These are phyloP conservation scores for Lytechinus pictus DNA, from an alignment of 35 echinoderm and acorn worm species.

Conservation along the genomic window DNA sequence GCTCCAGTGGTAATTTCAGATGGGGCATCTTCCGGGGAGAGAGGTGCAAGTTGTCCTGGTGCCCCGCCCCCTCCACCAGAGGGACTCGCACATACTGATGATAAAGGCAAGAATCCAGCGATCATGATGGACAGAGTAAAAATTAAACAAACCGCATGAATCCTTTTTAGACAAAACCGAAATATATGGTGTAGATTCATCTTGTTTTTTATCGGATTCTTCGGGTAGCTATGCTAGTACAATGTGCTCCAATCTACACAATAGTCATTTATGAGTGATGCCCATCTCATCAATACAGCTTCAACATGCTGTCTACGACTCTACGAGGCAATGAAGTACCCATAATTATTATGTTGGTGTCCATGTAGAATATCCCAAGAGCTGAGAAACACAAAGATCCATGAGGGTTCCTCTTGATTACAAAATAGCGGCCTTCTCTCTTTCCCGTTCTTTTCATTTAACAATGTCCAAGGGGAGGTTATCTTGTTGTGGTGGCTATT, in stretches of 20 bases:
- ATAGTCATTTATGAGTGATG: background rate
- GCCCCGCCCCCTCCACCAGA: slow-evolving; percentile 15
- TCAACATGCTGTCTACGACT: background rate
- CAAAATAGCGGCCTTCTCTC: background rate
- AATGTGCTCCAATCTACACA: background rate
- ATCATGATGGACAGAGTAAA: background rate
- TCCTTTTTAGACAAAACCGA: background rate
- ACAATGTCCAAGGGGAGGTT: background rate
- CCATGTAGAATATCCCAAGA: background rate
- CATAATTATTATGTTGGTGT: background rate
- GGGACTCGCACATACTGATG: background rate
- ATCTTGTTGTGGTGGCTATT: background rate
- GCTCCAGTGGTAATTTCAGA: background rate
- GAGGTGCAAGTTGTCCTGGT: background rate
- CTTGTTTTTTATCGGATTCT: background rate
- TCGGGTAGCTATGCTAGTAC: background rate
- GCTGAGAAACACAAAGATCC: background rate
- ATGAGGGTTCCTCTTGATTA: background rate
- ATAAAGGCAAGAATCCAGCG: background rate
- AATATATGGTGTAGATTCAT: background rate
- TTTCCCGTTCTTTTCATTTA: background rate
- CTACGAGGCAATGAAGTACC: background rate
- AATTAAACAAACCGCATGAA: background rate
- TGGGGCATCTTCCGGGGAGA: background rate
- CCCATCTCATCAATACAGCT: background rate